These are phyloP conservation scores for Augochlora pura DNA, from an alignment of 1,140 invertebrate genomes.

Conservation along the genomic window DNA sequence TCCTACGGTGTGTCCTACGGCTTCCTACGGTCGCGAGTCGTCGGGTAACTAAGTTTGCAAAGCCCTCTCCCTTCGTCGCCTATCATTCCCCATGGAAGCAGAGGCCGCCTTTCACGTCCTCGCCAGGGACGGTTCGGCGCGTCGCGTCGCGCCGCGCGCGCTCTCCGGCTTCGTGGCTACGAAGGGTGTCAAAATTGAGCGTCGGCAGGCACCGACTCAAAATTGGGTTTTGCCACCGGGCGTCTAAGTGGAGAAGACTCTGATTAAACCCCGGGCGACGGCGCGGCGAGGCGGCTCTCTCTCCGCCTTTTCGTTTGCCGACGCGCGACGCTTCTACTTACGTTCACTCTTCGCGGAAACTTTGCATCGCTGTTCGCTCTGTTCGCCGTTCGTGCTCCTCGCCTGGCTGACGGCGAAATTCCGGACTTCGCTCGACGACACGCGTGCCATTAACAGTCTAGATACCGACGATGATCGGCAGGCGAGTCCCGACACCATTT, in stretches of 20 bases:
- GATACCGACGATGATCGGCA: too few species aligned
- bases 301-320: slow-evolving; percentile 64
- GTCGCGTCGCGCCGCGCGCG: slow-evolving; percentile 27
- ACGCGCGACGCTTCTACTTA: slow-evolving; percentile 40
- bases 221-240: slow-evolving; percentile 77
- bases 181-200: slow-evolving; percentile 79
- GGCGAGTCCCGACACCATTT: too few species aligned
- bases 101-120: slow-evolving; percentile 17
- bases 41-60: slow-evolving; percentile 77
- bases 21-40: slow-evolving; percentile 36
- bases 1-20: slow-evolving; percentile 40
- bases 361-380: slow-evolving; percentile 10
- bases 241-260: slow-evolving; percentile 75
- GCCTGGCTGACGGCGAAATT: slow-evolving; percentile 8
- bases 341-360: slow-evolving; percentile 24
- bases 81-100: slow-evolving; percentile 13
- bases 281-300: slow-evolving; percentile 25
- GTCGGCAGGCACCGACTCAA: slow-evolving; percentile 73
- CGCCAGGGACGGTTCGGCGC: not conserved
- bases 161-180: slow-evolving; percentile 67
- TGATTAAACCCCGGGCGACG: slow-evolving; percentile 72
- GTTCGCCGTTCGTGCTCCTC: too few species aligned
- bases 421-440: not conserved
- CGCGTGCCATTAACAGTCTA: not conserved
- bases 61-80: slow-evolving; percentile 20